phyloP scores from a whole-genome alignment of 2,888 invertebrate genomes.

The Unio delphinus region DNA sequence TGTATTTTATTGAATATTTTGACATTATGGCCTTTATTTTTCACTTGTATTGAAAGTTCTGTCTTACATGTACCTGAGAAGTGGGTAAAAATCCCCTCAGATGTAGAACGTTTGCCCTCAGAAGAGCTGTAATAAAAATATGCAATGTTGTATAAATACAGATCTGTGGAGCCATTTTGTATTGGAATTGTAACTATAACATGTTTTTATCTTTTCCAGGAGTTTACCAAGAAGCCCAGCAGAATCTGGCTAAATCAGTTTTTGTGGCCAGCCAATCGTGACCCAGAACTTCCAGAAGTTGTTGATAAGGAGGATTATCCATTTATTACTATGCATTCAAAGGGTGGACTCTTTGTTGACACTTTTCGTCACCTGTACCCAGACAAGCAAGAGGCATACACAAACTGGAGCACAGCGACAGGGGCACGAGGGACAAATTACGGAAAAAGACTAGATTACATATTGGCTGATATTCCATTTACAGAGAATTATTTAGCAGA shows the following conservation, averaged over 20 bases:
- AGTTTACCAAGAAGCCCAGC: conserved; percentile 56
- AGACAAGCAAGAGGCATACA: conserved; percentile 68
- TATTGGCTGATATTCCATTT: conserved; percentile 68
- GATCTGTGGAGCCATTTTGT: not conserved
- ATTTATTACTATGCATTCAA: conserved; percentile 34
- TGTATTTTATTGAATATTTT: too few species aligned
- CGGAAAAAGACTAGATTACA: conserved; percentile 74
- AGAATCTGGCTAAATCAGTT: conserved; percentile 70
- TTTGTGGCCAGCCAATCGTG: conserved; percentile 51
- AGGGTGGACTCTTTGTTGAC: conserved; percentile 70
- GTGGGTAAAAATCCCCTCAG: too few species aligned
- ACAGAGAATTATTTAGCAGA: conserved; percentile 42
- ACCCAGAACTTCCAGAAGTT: conserved; percentile 32
- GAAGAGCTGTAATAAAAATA: too few species aligned
- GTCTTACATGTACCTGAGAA: too few species aligned
- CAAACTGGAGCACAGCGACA: conserved; percentile 73
- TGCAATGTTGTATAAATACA: too few species aligned
- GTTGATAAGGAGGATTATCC: conserved; percentile 35
- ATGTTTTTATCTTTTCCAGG: conserved; percentile 44
- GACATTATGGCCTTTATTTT: too few species aligned
- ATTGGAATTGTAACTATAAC: not conserved
- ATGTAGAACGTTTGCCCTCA: too few species aligned
- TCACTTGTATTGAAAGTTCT: too few species aligned
- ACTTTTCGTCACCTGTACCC: conserved; percentile 73
- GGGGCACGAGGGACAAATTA: conserved; percentile 73